A percentile compares a stretch with the other conserved stretches of the same genome.
Evolutionary conservation across 2,888 invertebrate species (phyloP).

Genomic region (Pristionchus entomophagus): DNA sequence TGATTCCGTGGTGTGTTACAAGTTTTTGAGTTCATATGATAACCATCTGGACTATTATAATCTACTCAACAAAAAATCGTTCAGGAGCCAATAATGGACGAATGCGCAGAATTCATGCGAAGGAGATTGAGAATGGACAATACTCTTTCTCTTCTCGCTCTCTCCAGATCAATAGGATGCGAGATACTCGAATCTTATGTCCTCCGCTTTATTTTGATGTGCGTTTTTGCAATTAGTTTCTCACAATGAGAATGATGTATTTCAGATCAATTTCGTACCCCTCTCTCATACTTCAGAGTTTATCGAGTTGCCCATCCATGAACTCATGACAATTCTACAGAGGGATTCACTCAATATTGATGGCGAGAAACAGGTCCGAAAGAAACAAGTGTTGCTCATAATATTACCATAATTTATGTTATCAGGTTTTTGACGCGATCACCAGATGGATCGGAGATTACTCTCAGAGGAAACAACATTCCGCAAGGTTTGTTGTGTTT

Average conservation of each 20-base stretch:
- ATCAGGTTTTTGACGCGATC: neutral
- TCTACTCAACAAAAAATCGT: neutral
- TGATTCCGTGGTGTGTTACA: no score
- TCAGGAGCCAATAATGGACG: neutral
- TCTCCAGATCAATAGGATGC: neutral
- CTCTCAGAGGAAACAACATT: neutral
- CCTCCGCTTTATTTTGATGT: no score
- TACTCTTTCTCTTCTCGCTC: neutral
- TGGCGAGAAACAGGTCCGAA: neutral
- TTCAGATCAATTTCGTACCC: neutral
- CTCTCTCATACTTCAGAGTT: neutral
- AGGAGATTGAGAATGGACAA: neutral
- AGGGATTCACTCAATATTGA: neutral
- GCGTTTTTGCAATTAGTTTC: no score
- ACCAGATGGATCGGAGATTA: neutral
- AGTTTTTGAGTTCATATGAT: no score
- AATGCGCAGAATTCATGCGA: neutral
- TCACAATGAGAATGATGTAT: neutral
- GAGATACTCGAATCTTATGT: neutral
- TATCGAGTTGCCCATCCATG: neutral
- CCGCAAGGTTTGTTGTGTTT: no score
- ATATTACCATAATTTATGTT: neutral
- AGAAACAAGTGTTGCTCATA: no score
- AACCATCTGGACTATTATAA: no score
- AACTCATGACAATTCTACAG: neutral